Evolutionary conservation across 1,140 invertebrate genomes (phyloP).

Genomic region (Pseudomyrmex cubaensis): DNA sequence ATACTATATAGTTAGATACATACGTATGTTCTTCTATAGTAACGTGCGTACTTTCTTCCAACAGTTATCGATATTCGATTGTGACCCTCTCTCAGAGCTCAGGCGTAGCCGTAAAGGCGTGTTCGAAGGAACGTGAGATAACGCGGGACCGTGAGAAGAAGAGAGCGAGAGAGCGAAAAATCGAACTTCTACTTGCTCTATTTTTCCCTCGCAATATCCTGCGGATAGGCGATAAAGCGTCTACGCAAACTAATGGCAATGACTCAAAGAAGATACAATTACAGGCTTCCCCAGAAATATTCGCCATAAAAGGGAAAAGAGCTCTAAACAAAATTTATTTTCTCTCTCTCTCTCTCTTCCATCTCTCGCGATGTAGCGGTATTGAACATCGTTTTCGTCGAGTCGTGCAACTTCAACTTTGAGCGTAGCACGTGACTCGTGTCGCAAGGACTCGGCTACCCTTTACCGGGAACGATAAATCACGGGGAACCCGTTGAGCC

Average conservation of each 20-base stretch:
- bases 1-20: conserved; percentile 46
- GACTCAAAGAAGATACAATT: conserved; percentile 8
- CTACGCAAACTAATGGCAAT: not conserved
- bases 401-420: conserved; percentile 45
- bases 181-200: conserved; percentile 13
- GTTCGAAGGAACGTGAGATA: conserved; percentile 39
- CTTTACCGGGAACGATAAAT: conserved; percentile 47
- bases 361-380: not conserved
- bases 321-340: conserved; percentile 5
- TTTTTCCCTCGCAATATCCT: not conserved
- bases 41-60: conserved; percentile 28
- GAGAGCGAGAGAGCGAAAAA: not conserved
- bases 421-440: conserved; percentile 38
- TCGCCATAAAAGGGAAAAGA: not conserved
- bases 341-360: not conserved
- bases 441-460: conserved; percentile 38
- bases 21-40: not conserved
- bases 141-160: conserved; percentile 24
- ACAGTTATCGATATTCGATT: conserved; percentile 60
- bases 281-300: not conserved
- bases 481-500: conserved; percentile 46
- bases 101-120: conserved; percentile 18
- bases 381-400: conserved; percentile 45
- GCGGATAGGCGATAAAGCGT: not conserved
- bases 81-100: conserved; percentile 37